These are phyloP conservation scores for Archips crataeganus DNA, from an alignment of 2,888 invertebrate genomes.

Conservation along the genomic window DNA sequence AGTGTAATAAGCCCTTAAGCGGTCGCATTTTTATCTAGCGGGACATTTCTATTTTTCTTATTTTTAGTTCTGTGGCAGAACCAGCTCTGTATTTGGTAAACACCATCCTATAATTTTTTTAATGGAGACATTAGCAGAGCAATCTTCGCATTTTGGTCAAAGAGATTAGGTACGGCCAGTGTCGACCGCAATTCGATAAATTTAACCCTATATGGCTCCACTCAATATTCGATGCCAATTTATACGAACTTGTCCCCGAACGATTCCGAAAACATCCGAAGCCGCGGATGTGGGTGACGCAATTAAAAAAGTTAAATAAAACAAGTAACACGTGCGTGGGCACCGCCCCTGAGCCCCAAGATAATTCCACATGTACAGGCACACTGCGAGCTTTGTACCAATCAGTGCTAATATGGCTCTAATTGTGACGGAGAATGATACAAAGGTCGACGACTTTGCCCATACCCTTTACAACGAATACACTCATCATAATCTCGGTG, in stretches of 20 bases:
- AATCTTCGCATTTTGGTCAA: slow-evolving; percentile 3
- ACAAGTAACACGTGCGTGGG: slow-evolving; percentile 68
- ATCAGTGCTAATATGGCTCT: slow-evolving; percentile 41
- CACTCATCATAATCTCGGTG: neutral
- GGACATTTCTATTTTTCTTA: neutral
- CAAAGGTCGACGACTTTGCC: slow-evolving; percentile 39
- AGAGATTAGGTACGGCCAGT: slow-evolving; percentile 1
- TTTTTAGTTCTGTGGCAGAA: no score
- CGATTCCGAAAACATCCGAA: slow-evolving; percentile 47
- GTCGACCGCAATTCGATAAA: slow-evolving; percentile 25
- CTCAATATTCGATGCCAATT: slow-evolving; percentile 25
- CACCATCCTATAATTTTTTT: neutral
- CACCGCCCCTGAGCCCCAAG: slow-evolving; percentile 51
- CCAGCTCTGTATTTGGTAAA: neutral
- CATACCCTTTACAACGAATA: slow-evolving; percentile 8
- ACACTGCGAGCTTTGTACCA: slow-evolving; percentile 28
- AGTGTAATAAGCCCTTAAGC: no score
- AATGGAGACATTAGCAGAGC: neutral
- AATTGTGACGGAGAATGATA: slow-evolving; percentile 39
- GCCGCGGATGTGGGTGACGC: slow-evolving; percentile 67
- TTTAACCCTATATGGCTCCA: slow-evolving; percentile 32
- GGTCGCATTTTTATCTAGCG: neutral
- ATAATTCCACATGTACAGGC: slow-evolving; percentile 38
- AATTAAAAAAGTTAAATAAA: slow-evolving; percentile 77
- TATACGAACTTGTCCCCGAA: slow-evolving; percentile 40